Percentiles rank a stretch among this genome's conserved stretches.
phyloP scores from a whole-genome alignment of 2,888 invertebrate species.

The Orgyia antiqua region DNA sequence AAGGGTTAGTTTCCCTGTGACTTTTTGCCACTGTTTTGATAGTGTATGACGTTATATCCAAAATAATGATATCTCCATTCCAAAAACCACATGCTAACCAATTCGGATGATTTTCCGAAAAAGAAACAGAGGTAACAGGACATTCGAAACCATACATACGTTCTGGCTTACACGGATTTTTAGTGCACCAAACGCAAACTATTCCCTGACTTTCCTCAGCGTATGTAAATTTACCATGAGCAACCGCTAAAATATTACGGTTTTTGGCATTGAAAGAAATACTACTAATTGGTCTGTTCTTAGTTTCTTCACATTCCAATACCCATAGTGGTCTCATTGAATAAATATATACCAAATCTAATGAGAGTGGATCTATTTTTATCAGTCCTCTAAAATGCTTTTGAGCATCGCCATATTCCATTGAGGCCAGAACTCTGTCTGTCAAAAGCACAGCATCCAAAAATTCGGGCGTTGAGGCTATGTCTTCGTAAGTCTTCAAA shows the following conservation, averaged over 20 bases:
- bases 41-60: constrained; percentile 81
- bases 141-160: constrained; percentile 80
- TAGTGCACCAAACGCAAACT: constrained; percentile 87
- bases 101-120: constrained; percentile 83
- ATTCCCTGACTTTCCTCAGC: constrained; percentile 78
- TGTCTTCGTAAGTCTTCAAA: constrained; percentile 46
- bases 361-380: constrained; percentile 79
- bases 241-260: constrained; percentile 84
- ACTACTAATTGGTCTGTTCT: constrained; percentile 76
- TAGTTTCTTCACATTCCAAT: constrained; percentile 71
- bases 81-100: constrained; percentile 86
- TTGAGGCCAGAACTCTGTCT: constrained; percentile 85
- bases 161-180: constrained; percentile 89
- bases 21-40: constrained; percentile 75
- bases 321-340: constrained; percentile 83
- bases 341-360: constrained; percentile 82
- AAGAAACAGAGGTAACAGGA: constrained; percentile 83
- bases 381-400: constrained; percentile 83
- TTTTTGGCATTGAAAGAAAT: constrained; percentile 84
- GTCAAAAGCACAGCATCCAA: constrained; percentile 81
- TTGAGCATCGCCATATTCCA: constrained; percentile 81
- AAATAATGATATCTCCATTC: constrained; percentile 83
- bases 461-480: constrained; percentile 61
- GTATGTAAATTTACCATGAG: constrained; percentile 83
- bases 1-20: constrained; percentile 75